These are phyloP conservation scores for Suillia variegata DNA, from an alignment of 2,888 invertebrate genomes.

Conservation along the genomic window DNA sequence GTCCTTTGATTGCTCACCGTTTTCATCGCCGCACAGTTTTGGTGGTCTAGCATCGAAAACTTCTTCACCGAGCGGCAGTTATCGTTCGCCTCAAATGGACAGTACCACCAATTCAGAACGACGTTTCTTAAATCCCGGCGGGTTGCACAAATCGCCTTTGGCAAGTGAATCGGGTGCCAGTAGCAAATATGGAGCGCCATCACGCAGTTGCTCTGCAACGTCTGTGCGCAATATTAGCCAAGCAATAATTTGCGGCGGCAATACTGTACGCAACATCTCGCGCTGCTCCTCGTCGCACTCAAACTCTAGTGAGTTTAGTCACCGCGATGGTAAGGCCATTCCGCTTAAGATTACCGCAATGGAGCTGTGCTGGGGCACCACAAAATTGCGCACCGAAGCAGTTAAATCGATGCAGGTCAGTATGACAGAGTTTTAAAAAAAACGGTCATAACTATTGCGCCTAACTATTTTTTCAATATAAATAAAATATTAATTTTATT, in stretches of 20 bases:
- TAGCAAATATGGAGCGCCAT: constrained; percentile 14
- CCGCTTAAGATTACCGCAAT: constrained; percentile 66
- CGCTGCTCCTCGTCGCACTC: constrained; percentile 59
- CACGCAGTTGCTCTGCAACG: constrained; percentile 24
- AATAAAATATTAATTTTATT: too few species aligned
- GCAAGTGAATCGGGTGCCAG: constrained; percentile 41
- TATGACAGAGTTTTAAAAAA: too few species aligned
- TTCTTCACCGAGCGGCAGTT: constrained; percentile 15
- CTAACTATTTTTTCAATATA: too few species aligned
- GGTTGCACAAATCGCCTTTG: constrained; percentile 41
- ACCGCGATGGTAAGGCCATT: constrained; percentile 53
- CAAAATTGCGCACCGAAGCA: constrained; percentile 64
- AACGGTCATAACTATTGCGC: too few species aligned
- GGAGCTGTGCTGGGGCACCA: constrained; percentile 67
- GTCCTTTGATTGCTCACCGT: constrained; percentile 35
- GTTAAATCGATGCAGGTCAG: constrained; percentile 64
- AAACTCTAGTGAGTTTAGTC: constrained; percentile 57
- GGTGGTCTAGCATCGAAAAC: constrained; percentile 16
- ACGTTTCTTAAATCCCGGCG: constrained; percentile 30
- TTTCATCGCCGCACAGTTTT: constrained; percentile 48
- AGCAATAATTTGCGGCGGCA: constrained; percentile 16
- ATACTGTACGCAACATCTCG: constrained; percentile 45
- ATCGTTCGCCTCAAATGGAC: constrained; percentile 46
- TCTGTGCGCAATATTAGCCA: constrained; percentile 11
- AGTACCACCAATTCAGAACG: constrained; percentile 50